Evolutionary conservation across 2,797 vertebrate genomes (phyloP), one percentile per base, ranked within the genome.

Genomic region (Triplophysa yarkandensis): DNA sequence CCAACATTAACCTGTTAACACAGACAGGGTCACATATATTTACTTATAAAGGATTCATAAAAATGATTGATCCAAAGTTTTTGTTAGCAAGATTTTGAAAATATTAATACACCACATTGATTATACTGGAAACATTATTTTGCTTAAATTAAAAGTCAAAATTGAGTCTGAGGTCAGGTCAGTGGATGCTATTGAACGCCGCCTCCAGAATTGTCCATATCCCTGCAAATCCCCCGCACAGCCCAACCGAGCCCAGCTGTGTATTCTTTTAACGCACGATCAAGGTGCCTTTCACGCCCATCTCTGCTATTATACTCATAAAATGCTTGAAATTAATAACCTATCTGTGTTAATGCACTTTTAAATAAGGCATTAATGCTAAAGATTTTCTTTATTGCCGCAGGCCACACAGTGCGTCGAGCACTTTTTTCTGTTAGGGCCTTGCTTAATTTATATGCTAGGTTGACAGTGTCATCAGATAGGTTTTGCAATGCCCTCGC

Each of bases 311-410:
- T 79, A 85, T 76, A 58, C 75, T 74, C 71, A 28, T 84, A 83
- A 84, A 85, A 83, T 68, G 74, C 82, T 81, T 81, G 78, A 82
- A 85, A 85, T 85, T 82, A 80, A 87, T 87, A 82, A 82, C 77
- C 83, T 79, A 80, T 84, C 74, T 71, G 25, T 34, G 82, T 80
- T 85, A 85, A 84, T 83, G 75, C 77, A 79, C 68, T 79, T 83
- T 83, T 78, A 83, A 84, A 79, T 85, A 82, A 84, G 80, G 79
- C 79, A 61, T 69, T 82, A 83, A 84, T 77, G 81, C 82, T 82
- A 77, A 80, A 77, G 71, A 81, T 82, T 82, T 79, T 80, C 78
- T 85, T 83, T 85, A 84, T 86, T 83, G 79, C 77, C 52, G 77
- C 61, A 74, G 28, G 72, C 67, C 57, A 52, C 2, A 25, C 25